phyloP scores from a whole-genome alignment of 2,888 invertebrate species.

The Acronicta leporina region DNA sequence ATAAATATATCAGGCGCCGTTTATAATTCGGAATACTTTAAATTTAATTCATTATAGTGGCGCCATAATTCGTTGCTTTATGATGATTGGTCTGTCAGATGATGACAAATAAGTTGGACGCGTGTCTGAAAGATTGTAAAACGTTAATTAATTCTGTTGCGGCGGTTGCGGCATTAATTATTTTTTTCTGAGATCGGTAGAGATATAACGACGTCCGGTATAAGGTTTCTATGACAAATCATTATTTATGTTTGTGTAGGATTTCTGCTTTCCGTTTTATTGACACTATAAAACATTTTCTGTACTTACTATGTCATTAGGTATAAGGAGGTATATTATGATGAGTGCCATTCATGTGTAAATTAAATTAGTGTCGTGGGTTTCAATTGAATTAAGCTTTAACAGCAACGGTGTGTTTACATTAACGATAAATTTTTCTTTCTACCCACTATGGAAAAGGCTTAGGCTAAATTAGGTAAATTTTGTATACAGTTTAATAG shows the following conservation, averaged over 20 bases:
- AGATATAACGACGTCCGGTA: conserved; percentile 65
- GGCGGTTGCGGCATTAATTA: conserved; percentile 59
- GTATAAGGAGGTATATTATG: conserved; percentile 53
- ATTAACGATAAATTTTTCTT: conserved; percentile 42
- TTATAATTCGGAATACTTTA: conserved; percentile 50
- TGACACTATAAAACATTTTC: conserved; percentile 61
- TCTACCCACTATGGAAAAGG: conserved; percentile 45
- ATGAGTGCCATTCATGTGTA: conserved; percentile 61
- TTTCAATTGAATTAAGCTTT: conserved; percentile 50
- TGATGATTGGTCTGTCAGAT: conserved; percentile 59
- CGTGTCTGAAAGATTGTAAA: conserved; percentile 58
- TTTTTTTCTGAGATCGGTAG: conserved; percentile 59
- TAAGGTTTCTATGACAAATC: conserved; percentile 55
- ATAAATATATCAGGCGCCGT: conserved; percentile 54
- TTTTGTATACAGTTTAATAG: background rate
- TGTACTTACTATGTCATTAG: conserved; percentile 54
- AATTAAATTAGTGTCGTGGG: conserved; percentile 53
- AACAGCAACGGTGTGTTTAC: conserved; percentile 43
- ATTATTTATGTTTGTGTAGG: conserved; percentile 58
- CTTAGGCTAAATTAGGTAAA: conserved; percentile 13
- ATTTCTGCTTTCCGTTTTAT: conserved; percentile 70
- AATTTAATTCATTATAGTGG: conserved; percentile 53
- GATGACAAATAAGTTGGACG: conserved; percentile 60
- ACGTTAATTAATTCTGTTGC: conserved; percentile 59
- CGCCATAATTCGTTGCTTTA: conserved; percentile 61